These are phyloP conservation scores for Arion vulgaris DNA, from an alignment of 1,140 invertebrate genomes.

Conservation along the genomic window DNA sequence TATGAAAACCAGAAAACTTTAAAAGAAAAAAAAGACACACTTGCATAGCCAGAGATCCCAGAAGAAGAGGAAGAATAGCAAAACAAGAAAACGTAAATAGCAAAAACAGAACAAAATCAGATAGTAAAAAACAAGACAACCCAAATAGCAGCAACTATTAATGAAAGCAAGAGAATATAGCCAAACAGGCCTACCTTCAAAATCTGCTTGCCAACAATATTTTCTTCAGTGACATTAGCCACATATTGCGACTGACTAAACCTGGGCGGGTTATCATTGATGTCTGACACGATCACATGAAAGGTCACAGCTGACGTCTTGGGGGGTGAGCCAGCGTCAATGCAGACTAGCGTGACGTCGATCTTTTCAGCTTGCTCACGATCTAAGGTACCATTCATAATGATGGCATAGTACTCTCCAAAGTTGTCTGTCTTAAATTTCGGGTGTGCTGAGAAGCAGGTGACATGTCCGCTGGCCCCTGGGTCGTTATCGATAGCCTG, in stretches of 20 bases:
- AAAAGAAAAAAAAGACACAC: no score
- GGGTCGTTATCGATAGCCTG: constrained; percentile 52
- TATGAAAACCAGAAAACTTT: no score
- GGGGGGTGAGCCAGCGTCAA: constrained; percentile 52
- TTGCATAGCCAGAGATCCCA: no score
- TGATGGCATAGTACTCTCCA: constrained; percentile 48
- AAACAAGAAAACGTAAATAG: no score
- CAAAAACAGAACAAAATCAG: no score
- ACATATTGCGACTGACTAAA: constrained; percentile 51
- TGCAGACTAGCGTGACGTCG: constrained; percentile 52
- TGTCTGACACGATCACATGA: constrained; percentile 53
- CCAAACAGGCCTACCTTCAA: constrained; percentile 38
- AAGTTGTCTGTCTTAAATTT: constrained; percentile 47
- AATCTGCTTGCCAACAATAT: constrained; percentile 38
- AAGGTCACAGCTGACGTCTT: constrained; percentile 45
- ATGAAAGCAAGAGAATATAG: no score
- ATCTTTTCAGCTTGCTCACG: constrained; percentile 49
- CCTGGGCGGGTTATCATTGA: constrained; percentile 57
- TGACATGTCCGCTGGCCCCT: constrained; percentile 48
- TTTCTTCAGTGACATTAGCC: constrained; percentile 47
- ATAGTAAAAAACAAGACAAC: no score
- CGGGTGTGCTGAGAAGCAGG: constrained; percentile 41
- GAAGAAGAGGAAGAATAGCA: no score
- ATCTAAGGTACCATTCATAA: constrained; percentile 52
- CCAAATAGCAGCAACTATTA: no score